A percentile compares a stretch with the other conserved stretches of the same genome.
Conservation (phyloP, 2,888 invertebrate species). For the Lamellibrachia columna region DNA sequence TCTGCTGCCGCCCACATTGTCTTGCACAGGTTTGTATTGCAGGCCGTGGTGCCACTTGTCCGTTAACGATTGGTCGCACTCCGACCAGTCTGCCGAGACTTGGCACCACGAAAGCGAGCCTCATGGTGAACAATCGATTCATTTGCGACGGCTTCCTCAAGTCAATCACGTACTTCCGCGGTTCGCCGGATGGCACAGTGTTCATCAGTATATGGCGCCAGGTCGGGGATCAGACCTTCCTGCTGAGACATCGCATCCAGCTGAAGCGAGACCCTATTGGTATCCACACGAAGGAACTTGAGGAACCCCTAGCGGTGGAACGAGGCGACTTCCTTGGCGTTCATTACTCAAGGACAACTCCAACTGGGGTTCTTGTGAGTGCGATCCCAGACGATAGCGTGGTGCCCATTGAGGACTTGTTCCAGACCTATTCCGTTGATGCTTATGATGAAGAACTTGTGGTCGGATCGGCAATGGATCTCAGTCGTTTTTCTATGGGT, state of each 20-base stretch:
- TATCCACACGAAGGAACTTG: slow-evolving; percentile 41
- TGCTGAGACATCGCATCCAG: slow-evolving; percentile 49
- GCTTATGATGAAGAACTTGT: slow-evolving; percentile 51
- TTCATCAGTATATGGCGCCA: slow-evolving; percentile 59
- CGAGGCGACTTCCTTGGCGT: slow-evolving; percentile 62
- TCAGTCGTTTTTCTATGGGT: slow-evolving; percentile 21
- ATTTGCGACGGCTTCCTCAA: slow-evolving; percentile 55
- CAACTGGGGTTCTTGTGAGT: slow-evolving; percentile 53
- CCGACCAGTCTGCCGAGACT: slow-evolving; percentile 48
- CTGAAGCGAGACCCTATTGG: slow-evolving; percentile 50
- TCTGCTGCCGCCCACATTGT: neutral
- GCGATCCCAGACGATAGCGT: slow-evolving; percentile 44
- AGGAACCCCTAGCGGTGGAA: slow-evolving; percentile 48
- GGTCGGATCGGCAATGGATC: slow-evolving; percentile 44
- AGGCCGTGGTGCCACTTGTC: slow-evolving; percentile 42
- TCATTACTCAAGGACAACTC: slow-evolving; percentile 49
- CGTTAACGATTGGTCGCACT: slow-evolving; percentile 51
- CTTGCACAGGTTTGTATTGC: slow-evolving; percentile 20
- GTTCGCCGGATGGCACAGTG: slow-evolving; percentile 47
- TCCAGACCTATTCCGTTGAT: slow-evolving; percentile 52
- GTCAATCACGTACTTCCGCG: slow-evolving; percentile 56
- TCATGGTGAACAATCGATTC: slow-evolving; percentile 60
- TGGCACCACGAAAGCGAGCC: slow-evolving; percentile 54
- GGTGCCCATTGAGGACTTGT: slow-evolving; percentile 46
- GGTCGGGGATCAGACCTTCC: slow-evolving; percentile 45